Evolutionary conservation across 2,888 invertebrate genomes (phyloP), one percentile per base, ranked within the genome.

Genomic region (Saturnia pavonia): DNA sequence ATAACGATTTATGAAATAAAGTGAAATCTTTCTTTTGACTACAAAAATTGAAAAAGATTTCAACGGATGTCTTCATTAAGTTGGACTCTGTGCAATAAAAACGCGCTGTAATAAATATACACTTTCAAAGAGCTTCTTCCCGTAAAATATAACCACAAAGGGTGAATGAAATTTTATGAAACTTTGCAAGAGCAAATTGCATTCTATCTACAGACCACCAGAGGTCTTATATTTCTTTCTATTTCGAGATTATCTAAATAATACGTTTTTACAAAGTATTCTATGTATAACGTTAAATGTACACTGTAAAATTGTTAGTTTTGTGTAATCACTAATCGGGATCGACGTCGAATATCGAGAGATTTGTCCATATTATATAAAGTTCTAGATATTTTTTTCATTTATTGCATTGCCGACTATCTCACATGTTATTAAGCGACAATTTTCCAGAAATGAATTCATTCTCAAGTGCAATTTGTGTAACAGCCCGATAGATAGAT

Each of bases 51-150:
- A 12, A 27, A 60, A 60, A 60, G 14, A 60, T 60, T 60, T 27
- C 27, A 25, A 60, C 57, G 27, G 57, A 60, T 60, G 27, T 60
- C 6, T 27, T 54, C 54, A 54, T 54, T 54, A 54, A 54, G 57
- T 60, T 60, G 54, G 12, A 27, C 57, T 60, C 9, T 27, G 14
- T 60, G 25, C 27, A 27, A 60, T 27, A 60, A 27, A 60, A 60
- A 14, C 6, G 34, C 34, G 34, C 34, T 34, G 34, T 34, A 34
- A 6, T 34, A 34, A 60, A 27, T 57, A 57, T 57, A 57, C 12
- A 57, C 6, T 60, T 60, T 60, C 57, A 60, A 60, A 60, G 57
- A 60, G 57, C 57, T 60, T 25, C 57, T 60, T 27, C 57, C 14
- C 14, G 27, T 60, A 60, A 60, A 27, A 27, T 60, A 60, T 60